A percentile compares a stretch with the other conserved stretches of the same genome.
Evolutionary conservation across 2,797 vertebrate species (phyloP).

Genomic region (Petrocephalus sullivani): DNA sequence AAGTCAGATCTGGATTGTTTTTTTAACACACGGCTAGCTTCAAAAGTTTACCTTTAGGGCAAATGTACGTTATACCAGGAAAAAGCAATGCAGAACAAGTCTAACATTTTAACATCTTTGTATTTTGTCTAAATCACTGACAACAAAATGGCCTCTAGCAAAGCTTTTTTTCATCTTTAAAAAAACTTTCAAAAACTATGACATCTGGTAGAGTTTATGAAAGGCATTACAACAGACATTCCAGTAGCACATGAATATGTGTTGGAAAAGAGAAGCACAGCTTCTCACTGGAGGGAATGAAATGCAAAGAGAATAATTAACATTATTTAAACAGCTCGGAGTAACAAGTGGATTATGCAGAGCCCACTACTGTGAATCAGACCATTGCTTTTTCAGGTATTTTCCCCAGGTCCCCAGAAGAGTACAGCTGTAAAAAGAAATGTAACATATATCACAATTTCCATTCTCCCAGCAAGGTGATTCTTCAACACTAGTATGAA

Average conservation of each 20-base stretch:
- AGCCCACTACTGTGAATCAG: constrained; percentile 48
- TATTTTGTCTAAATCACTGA: constrained; percentile 73
- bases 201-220: constrained; percentile 77
- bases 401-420: constrained; percentile 38
- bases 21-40: constrained; percentile 46
- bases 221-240: constrained; percentile 74
- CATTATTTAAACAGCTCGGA: constrained; percentile 66
- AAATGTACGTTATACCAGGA: constrained; percentile 48
- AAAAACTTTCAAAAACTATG: constrained; percentile 68
- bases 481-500: background rate
- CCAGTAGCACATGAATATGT: constrained; percentile 58
- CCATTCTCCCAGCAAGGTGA: background rate
- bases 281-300: constrained; percentile 64
- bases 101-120: constrained; percentile 67
- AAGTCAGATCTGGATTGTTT: constrained; percentile 52
- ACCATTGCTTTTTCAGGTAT: constrained; percentile 43
- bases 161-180: constrained; percentile 56
- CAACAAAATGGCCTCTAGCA: constrained; percentile 74
- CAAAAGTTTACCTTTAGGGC: constrained; percentile 60
- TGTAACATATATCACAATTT: background rate
- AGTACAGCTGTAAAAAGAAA: constrained; percentile 28
- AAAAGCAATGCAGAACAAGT: constrained; percentile 58
- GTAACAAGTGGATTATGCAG: constrained; percentile 63
- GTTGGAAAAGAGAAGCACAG: constrained; percentile 53
- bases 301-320: constrained; percentile 70